Base-by-base conservation (phyloP, 2,888 invertebrate species). In the Rhimphoctona megacephalus region DNA sequence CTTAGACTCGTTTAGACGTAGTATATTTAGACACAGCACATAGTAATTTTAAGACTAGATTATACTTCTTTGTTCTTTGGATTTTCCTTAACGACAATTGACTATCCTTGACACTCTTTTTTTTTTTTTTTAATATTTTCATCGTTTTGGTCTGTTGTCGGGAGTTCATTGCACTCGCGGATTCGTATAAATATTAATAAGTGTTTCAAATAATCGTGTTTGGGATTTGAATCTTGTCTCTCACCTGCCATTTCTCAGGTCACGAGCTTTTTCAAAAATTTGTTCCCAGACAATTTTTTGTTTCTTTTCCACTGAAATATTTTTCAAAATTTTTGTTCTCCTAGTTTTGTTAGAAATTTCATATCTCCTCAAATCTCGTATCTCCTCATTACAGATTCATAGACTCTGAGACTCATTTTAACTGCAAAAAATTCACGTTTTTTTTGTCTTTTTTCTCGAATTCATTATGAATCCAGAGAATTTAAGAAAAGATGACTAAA, bases 61-160 rank as follows among this genome's bases (percentile, higher is more conserved):
- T 36, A 79, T 33, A 76, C 57, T 78, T 39, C 39, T 43, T 46
- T 39, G 49, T 43, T 74, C 57, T 33, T 61, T 67, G 57, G 25
- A 33, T 61, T 67, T 66, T 46, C 46, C 14, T 61, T 78, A 72
- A 83, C 77, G 52, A 86, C 77, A 86, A 86, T 83, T 86, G 82
- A 82, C 80, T 76, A 83, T 80, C 72, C 67, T 83, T 6, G 57
- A 79, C 54, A 33, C 81, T 33, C 67, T 33, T 30, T 52, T 6
- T 43, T 46, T n/a, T 46, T 33, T 78, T 67, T 49, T 66, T 0
- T 30, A 49, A 22, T 78, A 8, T 36, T 54, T 61, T 57, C 36
- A 72, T 8, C 25, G 52, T 83, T 81, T 85, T 81, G 85, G 81
- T 85, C 78, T 67, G 46, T 81, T 39, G 30, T 57, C 80, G 70